These are phyloP conservation scores for Saxidomus purpurata DNA, from an alignment of 1,140 invertebrate genomes.

Conservation along the genomic window DNA sequence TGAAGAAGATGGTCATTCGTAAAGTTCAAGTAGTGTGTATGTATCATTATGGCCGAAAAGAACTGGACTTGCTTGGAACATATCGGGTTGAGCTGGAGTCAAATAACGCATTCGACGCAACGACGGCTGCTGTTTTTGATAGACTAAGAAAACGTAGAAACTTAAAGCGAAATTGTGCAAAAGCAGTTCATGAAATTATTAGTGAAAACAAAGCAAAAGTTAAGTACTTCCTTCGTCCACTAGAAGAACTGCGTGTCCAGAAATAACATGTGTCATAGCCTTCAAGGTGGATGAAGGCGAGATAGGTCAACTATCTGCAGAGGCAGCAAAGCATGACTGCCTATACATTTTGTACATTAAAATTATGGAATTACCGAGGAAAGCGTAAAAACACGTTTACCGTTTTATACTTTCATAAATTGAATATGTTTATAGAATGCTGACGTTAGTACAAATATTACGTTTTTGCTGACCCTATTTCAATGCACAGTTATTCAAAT, in stretches of 20 bases:
- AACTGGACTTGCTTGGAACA: background rate
- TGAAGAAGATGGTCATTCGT: conserved; percentile 45
- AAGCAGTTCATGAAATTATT: conserved; percentile 36
- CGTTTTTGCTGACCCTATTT: no score
- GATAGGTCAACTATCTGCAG: background rate
- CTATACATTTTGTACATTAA: conserved; percentile 14
- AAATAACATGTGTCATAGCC: conserved; percentile 33
- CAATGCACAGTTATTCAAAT: no score
- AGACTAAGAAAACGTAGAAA: conserved; percentile 33
- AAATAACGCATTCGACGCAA: conserved; percentile 10
- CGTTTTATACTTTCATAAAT: no score
- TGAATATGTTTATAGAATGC: no score
- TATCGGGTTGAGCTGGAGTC: conserved; percentile 35
- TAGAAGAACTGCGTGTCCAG: conserved; percentile 19
- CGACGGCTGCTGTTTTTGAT: conserved; percentile 48
- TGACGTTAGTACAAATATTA: no score
- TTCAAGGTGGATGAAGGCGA: conserved; percentile 1
- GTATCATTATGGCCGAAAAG: conserved; percentile 34
- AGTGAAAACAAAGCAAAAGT: conserved; percentile 31
- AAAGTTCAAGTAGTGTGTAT: conserved; percentile 45
- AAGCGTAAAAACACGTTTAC: no score
- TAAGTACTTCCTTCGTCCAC: conserved; percentile 30
- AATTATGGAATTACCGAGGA: background rate
- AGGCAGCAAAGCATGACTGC: background rate
- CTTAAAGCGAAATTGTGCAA: conserved; percentile 43